These are phyloP conservation scores for Hycleus phaleratus DNA, from an alignment of 1,140 invertebrate species.

Conservation along the genomic window DNA sequence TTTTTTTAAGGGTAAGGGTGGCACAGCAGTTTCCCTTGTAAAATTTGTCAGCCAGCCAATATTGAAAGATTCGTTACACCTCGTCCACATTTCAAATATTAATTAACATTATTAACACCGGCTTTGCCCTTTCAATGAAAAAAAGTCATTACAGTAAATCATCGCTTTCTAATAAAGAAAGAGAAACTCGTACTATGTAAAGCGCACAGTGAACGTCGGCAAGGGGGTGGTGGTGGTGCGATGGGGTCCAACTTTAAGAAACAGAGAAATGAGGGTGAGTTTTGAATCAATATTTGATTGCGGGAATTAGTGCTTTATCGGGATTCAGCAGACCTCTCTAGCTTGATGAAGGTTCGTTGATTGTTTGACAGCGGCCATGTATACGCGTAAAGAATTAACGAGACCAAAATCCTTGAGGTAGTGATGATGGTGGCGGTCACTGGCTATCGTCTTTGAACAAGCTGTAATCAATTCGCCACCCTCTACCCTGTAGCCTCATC, in stretches of 20 bases:
- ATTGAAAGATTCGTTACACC: slow-evolving; percentile 11
- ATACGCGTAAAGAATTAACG: slow-evolving; percentile 43
- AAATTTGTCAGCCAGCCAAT: slow-evolving; percentile 2
- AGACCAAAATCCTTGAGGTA: slow-evolving; percentile 22
- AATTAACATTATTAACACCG: slow-evolving; percentile 42
- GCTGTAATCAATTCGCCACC: no score
- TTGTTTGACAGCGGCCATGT: slow-evolving; percentile 41
- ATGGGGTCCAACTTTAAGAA: slow-evolving; percentile 25
- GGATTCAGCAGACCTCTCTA: slow-evolving; percentile 40
- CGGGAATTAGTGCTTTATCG: slow-evolving; percentile 44
- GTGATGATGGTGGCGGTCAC: background rate
- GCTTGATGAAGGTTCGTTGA: slow-evolving; percentile 41
- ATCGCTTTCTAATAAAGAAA: slow-evolving; percentile 38
- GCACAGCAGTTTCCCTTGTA: background rate
- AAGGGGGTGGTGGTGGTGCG: background rate
- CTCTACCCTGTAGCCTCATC: no score
- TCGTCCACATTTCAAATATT: slow-evolving; percentile 37
- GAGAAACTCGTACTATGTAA: slow-evolving; percentile 22
- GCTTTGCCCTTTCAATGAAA: slow-evolving; percentile 34
- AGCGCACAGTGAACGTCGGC: slow-evolving; percentile 1
- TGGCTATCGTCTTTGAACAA: no score
- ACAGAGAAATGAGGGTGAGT: slow-evolving; percentile 35
- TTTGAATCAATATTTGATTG: slow-evolving; percentile 45
- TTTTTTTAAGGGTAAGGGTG: background rate
- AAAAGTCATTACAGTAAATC: slow-evolving; percentile 42